phyloP scores from a whole-genome alignment of 2,888 invertebrate genomes.

The Mythimna ferrago region DNA sequence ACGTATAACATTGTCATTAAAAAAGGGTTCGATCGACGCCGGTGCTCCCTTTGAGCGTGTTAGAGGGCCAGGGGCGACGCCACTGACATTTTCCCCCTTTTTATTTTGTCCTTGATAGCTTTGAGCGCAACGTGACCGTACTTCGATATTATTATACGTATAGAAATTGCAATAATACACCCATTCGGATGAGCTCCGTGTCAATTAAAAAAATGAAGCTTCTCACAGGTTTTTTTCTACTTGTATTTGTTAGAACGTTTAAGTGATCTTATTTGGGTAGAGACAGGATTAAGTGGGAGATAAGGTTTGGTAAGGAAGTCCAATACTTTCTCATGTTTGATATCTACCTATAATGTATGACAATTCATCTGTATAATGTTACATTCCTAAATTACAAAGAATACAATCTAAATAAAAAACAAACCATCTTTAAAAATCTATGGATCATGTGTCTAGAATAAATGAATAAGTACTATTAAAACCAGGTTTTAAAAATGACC shows the following conservation, averaged over 20 bases:
- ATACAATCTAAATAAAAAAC: neutral
- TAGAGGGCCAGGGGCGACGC: conserved; percentile 32
- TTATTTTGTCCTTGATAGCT: conserved; percentile 30
- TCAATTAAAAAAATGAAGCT: neutral
- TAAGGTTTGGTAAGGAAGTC: no score
- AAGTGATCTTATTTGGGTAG: no score
- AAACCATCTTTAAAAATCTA: no score
- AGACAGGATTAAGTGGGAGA: no score
- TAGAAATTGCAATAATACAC: conserved; percentile 14
- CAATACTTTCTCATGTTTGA: neutral
- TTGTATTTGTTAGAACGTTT: neutral
- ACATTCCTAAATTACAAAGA: neutral
- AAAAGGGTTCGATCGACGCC: conserved; percentile 24
- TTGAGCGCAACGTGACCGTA: conserved; percentile 36
- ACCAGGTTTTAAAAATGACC: no score
- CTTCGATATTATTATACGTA: conserved; percentile 13
- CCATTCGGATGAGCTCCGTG: neutral
- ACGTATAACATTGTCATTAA: conserved; percentile 9
- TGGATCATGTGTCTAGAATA: no score
- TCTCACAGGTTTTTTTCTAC: neutral
- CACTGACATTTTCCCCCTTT: conserved; percentile 44
- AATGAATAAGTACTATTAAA: no score
- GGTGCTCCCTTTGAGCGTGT: conserved; percentile 20
- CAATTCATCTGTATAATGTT: neutral
- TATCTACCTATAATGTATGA: no score